Percentiles rank a stretch among this genome's conserved stretches.
Conservation (phyloP, 2,797 vertebrate species). For the Agapornis canus region DNA sequence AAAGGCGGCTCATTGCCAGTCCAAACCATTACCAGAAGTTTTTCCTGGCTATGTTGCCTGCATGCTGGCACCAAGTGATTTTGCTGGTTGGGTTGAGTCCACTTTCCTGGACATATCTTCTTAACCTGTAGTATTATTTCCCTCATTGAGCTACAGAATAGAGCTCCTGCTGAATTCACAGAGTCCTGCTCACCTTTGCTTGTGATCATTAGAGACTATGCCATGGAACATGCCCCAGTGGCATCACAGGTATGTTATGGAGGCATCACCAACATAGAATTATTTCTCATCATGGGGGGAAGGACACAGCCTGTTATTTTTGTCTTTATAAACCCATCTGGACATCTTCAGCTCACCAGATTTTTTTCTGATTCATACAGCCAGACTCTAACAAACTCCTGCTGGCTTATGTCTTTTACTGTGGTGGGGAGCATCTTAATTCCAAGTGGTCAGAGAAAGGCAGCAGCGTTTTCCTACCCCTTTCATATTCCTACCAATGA, state of each 20-base stretch:
- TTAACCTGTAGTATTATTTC: not conserved
- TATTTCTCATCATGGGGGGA: not conserved
- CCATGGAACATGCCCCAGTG: not conserved
- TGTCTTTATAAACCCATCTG: slow-evolving; percentile 14
- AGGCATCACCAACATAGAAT: not conserved
- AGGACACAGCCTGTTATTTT: slow-evolving; percentile 9
- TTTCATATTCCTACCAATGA: not conserved
- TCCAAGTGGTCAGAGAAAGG: not conserved
- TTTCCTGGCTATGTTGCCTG: not conserved
- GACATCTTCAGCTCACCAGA: slow-evolving; percentile 26
- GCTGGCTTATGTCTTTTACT: slow-evolving; percentile 5
- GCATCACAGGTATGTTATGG: not conserved
- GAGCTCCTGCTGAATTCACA: not conserved
- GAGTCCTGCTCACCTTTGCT: not conserved
- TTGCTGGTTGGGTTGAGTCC: not conserved
- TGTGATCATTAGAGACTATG: fast-evolving
- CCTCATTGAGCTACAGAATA: not conserved
- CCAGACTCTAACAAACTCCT: slow-evolving; percentile 17
- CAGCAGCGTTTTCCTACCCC: not conserved
- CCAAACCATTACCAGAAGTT: not conserved
- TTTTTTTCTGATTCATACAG: slow-evolving; percentile 20
- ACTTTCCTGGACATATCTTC: not conserved
- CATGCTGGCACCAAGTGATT: fast-evolving
- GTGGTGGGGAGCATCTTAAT: not conserved
- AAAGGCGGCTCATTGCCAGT: not conserved